Percentiles rank a stretch among this genome's conserved stretches.
These are phyloP conservation scores for Drosophila ustulata DNA, from an alignment of 2,888 invertebrate species.

Conservation along the genomic window DNA sequence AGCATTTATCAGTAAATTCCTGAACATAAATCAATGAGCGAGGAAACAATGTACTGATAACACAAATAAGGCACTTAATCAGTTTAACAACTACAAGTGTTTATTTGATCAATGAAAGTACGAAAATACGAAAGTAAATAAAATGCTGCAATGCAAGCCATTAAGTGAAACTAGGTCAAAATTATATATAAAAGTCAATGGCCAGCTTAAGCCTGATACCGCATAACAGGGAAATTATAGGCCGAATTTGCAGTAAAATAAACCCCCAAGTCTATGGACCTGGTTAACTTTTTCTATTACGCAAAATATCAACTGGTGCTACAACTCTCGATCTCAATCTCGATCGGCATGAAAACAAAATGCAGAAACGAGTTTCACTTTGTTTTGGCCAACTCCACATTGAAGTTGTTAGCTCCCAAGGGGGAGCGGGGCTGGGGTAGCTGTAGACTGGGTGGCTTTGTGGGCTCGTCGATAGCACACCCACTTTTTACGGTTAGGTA, in stretches of 20 bases:
- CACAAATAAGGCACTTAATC: slow-evolving; percentile 12
- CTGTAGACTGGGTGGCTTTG: slow-evolving; percentile 27
- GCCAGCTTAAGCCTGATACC: slow-evolving; percentile 1
- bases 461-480: slow-evolving; percentile 72
- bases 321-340: slow-evolving; percentile 58
- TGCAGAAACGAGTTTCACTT: slow-evolving; percentile 66
- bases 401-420: not conserved
- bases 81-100: slow-evolving; percentile 15
- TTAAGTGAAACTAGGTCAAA: slow-evolving; percentile 53
- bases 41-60: slow-evolving; percentile 37
- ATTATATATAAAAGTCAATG: slow-evolving; percentile 42
- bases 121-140: not conserved
- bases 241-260: slow-evolving; percentile 38
- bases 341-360: slow-evolving; percentile 24
- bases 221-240: not conserved
- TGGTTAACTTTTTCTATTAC: slow-evolving; percentile 52
- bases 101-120: slow-evolving; percentile 14
- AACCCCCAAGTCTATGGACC: slow-evolving; percentile 13
- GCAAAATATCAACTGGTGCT: slow-evolving; percentile 63
- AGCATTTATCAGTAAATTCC: slow-evolving; percentile 21
- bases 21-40: slow-evolving; percentile 10
- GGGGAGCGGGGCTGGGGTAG: not conserved
- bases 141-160: not conserved
- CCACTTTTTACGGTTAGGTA: slow-evolving; percentile 57
- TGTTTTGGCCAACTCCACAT: slow-evolving; percentile 9